These are phyloP conservation scores for Coleophora flavipennella DNA, from an alignment of 2,888 invertebrate species.

Conservation along the genomic window DNA sequence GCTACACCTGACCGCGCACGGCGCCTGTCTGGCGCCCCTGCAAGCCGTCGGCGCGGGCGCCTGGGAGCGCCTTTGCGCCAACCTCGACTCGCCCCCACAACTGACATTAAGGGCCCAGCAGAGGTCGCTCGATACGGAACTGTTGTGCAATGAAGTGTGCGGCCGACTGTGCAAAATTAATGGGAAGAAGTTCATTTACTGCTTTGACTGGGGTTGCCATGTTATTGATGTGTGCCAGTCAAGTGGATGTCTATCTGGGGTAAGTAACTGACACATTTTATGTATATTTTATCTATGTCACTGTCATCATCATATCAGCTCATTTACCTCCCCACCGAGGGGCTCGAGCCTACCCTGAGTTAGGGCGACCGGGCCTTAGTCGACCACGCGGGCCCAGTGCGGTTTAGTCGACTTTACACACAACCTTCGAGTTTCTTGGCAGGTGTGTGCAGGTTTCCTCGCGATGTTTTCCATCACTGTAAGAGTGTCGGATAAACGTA, in stretches of 20 bases:
- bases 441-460: too few species aligned
- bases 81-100: constrained; percentile 17
- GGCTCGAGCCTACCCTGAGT: too few species aligned
- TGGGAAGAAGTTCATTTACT: constrained; percentile 63
- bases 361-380: too few species aligned
- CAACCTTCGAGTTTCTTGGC: too few species aligned
- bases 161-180: constrained; percentile 54
- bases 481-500: too few species aligned
- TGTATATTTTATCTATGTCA: neutral
- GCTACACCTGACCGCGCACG: constrained; percentile 80
- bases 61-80: constrained; percentile 39
- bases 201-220: constrained; percentile 70
- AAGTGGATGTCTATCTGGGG: constrained; percentile 65
- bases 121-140: constrained; percentile 59
- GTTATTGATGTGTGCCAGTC: constrained; percentile 67
- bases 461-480: too few species aligned
- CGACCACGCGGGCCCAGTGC: too few species aligned
- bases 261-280: constrained; percentile 22
- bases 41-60: constrained; percentile 73
- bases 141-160: constrained; percentile 66
- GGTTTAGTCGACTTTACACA: too few species aligned
- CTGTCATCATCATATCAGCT: too few species aligned
- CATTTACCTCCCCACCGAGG: too few species aligned
- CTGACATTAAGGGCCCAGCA: constrained; percentile 54
- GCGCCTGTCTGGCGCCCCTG: constrained; percentile 77